Evolutionary conservation across 2,113 vertebrate species (phyloP).

Genomic region (Triplophysa tibetana): DNA sequence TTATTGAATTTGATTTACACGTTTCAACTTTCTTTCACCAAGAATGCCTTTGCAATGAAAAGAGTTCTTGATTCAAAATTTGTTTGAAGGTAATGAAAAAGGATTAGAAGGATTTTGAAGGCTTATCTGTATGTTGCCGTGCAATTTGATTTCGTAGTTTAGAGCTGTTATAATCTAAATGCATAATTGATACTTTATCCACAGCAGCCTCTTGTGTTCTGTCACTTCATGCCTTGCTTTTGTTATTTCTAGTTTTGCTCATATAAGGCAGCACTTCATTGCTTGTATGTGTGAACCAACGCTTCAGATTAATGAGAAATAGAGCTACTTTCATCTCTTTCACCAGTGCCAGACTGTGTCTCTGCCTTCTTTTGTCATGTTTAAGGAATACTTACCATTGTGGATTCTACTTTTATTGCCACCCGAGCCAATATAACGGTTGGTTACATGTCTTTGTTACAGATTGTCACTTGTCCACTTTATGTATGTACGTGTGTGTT

Average conservation of each 20-base stretch:
- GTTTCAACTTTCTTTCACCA: constrained; percentile 56
- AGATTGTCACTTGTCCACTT: constrained; percentile 49
- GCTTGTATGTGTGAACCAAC: not conserved
- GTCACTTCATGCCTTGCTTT: constrained; percentile 9
- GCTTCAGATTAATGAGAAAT: not conserved
- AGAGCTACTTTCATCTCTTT: not conserved
- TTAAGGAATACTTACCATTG: not conserved
- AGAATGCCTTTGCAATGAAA: constrained; percentile 67
- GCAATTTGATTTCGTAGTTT: not conserved
- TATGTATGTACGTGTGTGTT: constrained; percentile 35
- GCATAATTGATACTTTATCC: not conserved
- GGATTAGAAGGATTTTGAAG: not conserved
- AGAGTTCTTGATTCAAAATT: not conserved
- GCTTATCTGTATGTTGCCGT: constrained; percentile 6
- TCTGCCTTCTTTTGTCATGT: not conserved
- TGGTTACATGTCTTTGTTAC: constrained; percentile 37
- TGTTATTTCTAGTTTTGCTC: constrained; percentile 1
- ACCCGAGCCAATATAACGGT: constrained; percentile 11
- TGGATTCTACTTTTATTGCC: not conserved
- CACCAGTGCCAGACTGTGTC: constrained; percentile 1
- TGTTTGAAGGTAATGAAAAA: not conserved
- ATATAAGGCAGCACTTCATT: not conserved
- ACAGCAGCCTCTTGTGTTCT: constrained; percentile 19
- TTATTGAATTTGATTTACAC: constrained; percentile 35
- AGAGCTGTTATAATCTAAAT: not conserved